Evolutionary conservation across 2,113 vertebrate species (phyloP).

Genomic region (Siniperca chuatsi): DNA sequence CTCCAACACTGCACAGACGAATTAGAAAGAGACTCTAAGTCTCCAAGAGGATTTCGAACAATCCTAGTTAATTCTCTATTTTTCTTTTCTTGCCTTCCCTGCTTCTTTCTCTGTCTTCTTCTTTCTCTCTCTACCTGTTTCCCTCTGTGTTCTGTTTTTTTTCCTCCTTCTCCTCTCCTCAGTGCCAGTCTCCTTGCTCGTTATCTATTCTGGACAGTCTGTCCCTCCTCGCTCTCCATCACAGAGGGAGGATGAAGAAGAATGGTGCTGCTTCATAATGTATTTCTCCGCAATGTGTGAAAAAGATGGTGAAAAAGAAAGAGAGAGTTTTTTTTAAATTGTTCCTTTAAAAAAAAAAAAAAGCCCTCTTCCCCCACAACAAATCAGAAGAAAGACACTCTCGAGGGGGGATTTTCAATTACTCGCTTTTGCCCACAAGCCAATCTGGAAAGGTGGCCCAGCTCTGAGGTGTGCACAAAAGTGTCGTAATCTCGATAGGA

Average conservation of each 20-base stretch:
- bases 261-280: constrained; percentile 75
- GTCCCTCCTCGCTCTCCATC: constrained; percentile 73
- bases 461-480: constrained; percentile 62
- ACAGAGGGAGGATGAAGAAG: constrained; percentile 67
- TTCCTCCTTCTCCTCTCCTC: constrained; percentile 25
- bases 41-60: constrained; percentile 47
- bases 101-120: not conserved
- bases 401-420: constrained; percentile 68
- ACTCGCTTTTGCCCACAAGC: constrained; percentile 71
- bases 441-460: constrained; percentile 61
- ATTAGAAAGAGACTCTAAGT: constrained; percentile 35
- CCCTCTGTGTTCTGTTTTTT: constrained; percentile 29
- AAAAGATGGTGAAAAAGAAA: constrained; percentile 51
- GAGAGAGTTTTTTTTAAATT: constrained; percentile 26
- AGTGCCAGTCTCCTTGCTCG: constrained; percentile 57
- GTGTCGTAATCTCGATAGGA: constrained; percentile 66
- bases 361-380: constrained; percentile 30
- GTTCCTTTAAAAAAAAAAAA: constrained; percentile 39
- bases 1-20: constrained; percentile 44
- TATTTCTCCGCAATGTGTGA: constrained; percentile 65
- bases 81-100: constrained; percentile 35
- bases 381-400: constrained; percentile 62
- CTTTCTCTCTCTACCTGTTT: constrained; percentile 43
- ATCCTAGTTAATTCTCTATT: constrained; percentile 53
- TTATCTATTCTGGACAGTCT: constrained; percentile 79